Evolutionary conservation across 2,797 vertebrate species (phyloP).

Genomic region (Graptemys geographica): DNA sequence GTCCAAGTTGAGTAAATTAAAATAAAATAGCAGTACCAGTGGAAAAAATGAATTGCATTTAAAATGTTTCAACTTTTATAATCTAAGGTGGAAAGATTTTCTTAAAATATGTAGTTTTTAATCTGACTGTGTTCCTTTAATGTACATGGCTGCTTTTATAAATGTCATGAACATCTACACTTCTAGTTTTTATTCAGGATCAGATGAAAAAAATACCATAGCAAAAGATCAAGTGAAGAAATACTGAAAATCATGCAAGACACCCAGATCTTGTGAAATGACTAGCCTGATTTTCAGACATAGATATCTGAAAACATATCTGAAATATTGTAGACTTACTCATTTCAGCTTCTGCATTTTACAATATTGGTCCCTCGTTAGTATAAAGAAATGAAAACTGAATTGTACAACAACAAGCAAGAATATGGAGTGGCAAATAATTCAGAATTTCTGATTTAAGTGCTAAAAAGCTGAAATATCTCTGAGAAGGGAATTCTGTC

Average conservation of each 20-base stretch:
- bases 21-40: conserved; percentile 42
- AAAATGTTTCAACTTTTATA: not conserved
- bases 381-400: not conserved
- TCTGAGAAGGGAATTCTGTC: not conserved
- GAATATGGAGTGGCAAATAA: not conserved
- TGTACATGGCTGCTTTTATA: conserved; percentile 57
- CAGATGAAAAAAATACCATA: conserved; percentile 1
- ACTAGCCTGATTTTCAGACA: not conserved
- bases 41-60: conserved; percentile 24
- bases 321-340: not conserved
- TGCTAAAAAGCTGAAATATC: not conserved
- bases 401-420: not conserved
- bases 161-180: not conserved
- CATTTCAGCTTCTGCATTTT: not conserved
- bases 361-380: not conserved
- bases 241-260: not conserved
- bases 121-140: conserved; percentile 42
- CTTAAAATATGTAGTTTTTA: conserved; percentile 36
- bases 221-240: conserved; percentile 22
- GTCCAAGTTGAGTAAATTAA: conserved; percentile 20
- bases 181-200: not conserved
- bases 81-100: conserved; percentile 28
- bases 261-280: not conserved
- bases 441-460: conserved; percentile 2
- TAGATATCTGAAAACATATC: not conserved